phyloP scores from a whole-genome alignment of 2,888 invertebrate species.

The Lasioglossum calceatum region DNA sequence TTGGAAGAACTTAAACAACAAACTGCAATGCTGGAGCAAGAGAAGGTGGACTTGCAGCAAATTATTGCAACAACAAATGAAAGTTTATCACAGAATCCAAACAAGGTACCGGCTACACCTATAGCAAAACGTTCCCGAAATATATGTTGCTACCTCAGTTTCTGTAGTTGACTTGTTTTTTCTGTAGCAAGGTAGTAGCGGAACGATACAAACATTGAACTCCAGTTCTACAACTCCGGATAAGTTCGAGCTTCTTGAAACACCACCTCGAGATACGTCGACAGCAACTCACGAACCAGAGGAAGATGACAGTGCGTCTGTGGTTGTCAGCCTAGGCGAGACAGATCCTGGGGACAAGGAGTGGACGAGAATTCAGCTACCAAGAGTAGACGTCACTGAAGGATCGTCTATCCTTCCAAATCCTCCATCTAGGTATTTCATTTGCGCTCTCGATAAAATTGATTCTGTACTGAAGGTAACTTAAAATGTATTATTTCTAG shows the following conservation, averaged over 20 bases:
- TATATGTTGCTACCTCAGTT: slow-evolving; percentile 12
- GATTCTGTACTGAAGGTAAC: background rate
- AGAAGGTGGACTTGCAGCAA: slow-evolving; percentile 87
- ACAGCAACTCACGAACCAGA: slow-evolving; percentile 76
- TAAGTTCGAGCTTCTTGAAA: slow-evolving; percentile 81
- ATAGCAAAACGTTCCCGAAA: background rate
- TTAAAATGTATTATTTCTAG: slow-evolving; percentile 77
- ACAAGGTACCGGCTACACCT: slow-evolving; percentile 58
- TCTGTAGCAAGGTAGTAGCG: slow-evolving; percentile 71
- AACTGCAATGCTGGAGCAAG: slow-evolving; percentile 86
- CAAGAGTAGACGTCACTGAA: slow-evolving; percentile 76
- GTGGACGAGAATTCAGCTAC: slow-evolving; percentile 84
- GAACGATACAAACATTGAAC: slow-evolving; percentile 75
- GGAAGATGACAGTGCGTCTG: slow-evolving; percentile 81
- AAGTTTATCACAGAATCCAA: slow-evolving; percentile 61
- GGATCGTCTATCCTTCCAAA: slow-evolving; percentile 65
- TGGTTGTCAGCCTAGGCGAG: slow-evolving; percentile 80
- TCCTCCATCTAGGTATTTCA: slow-evolving; percentile 64
- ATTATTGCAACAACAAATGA: slow-evolving; percentile 71
- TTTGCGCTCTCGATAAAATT: background rate
- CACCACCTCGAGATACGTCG: slow-evolving; percentile 75
- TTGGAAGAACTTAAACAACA: slow-evolving; percentile 86
- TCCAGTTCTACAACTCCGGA: slow-evolving; percentile 82
- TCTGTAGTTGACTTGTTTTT: slow-evolving; percentile 28
- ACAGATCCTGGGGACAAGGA: slow-evolving; percentile 82